phyloP scores from a whole-genome alignment of 2,113 vertebrate species.

The Anoura caudifer region DNA sequence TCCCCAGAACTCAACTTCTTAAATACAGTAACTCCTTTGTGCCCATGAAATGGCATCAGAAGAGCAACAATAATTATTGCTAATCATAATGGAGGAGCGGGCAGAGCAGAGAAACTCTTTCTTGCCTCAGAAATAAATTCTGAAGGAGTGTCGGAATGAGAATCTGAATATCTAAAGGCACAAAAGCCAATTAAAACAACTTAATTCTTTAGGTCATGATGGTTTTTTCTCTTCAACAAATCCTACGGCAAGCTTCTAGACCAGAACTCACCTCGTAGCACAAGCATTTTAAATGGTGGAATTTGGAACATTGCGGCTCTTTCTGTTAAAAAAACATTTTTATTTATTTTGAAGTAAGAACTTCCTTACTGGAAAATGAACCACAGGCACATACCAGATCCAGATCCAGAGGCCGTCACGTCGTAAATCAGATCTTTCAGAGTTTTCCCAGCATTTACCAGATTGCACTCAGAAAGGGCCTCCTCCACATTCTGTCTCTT shows the following conservation, averaged over 20 bases:
- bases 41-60: background rate
- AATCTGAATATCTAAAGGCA: background rate
- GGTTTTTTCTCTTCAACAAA: background rate
- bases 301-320: background rate
- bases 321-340: background rate
- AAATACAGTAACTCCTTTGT: background rate
- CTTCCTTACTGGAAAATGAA: background rate
- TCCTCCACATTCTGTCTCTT: slow-evolving; percentile 88
- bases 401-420: slow-evolving; percentile 94
- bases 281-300: background rate
- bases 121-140: background rate
- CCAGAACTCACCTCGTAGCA: background rate
- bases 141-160: background rate
- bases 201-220: background rate
- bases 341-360: background rate
- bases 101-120: background rate
- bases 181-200: background rate
- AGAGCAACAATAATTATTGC: background rate
- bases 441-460: slow-evolving; percentile 86
- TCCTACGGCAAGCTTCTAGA: background rate
- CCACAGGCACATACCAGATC: slow-evolving; percentile 86
- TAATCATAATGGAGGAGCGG: background rate
- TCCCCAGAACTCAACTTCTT: background rate
- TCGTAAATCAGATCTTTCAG: slow-evolving; percentile 94
- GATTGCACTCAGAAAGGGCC: slow-evolving; percentile 85